Evolutionary conservation across 2,888 invertebrate genomes (phyloP), one percentile per base, ranked within the genome.

Genomic region (Dilophus febrilis): DNA sequence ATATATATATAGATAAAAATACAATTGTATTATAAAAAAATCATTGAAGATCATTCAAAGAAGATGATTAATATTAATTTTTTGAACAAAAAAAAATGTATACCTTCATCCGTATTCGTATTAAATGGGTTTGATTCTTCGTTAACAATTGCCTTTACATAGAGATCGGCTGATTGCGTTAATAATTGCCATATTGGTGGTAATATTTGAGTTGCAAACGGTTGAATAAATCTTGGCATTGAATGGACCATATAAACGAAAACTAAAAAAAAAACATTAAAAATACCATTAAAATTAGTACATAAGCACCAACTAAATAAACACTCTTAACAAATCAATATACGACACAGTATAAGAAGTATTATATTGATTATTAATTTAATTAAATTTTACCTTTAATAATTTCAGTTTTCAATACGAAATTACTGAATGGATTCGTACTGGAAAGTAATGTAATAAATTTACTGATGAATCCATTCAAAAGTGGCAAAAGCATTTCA

Each of bases 121-220:
- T 67, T 64, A n/a, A n/a, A n/a, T 13, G 61, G 57, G 42, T 52
- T 54, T 13, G 68, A 65, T 36, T 67, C 65, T 46, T 70, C 70
- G 53, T 75, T 75, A 0, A 79, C 73, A 2, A 69, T 66, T 17
- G 68, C 68, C 46, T 71, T 68, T 1, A 77, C 69, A 56, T 77
- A 78, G 48, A 70, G 63, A 48, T 74, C 71, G 2, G 77, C 76
- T 48, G 72, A 72, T 48, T 74, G 68, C 22, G 72, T 75, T n/a
- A 80, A 65, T 30, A 74, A 67, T 45, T 66, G 68, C 79, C 79
- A 80, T 17, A 79, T 67, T 1, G 75, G 70, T 3, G 71, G 70
- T 35, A 79, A 56, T 44, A 80, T 70, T 48, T 71, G 67, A 11
- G 67, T 65, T 50, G 78, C 61, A 54, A 68, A 76, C 14, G 65